Base-by-base conservation (phyloP, 1,140 invertebrate genomes). In the Procambarus virginalis region DNA sequence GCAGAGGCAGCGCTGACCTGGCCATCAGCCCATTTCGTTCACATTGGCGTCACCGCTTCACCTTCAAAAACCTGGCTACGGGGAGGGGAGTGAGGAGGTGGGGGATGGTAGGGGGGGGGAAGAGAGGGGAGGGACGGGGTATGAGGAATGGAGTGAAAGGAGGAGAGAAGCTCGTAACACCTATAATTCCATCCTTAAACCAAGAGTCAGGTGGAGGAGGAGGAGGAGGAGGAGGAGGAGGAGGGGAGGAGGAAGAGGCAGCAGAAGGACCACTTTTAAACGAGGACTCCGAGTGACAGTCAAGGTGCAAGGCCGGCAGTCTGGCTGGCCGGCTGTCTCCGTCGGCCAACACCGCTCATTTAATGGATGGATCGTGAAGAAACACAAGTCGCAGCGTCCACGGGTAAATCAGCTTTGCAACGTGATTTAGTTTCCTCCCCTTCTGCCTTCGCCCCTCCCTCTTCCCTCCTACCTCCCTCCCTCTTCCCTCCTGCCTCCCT, bases 381-480 rank as follows among this genome's bases (percentile, higher is more conserved):
- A 89, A 89, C 80, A 89, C 70, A 84, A 89, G 87, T 89, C 80
- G 87, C 76, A 89, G 80, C 81, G 87, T 89, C 81, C 87, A 89
- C 70, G 81, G 87, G 87, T 84, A 84, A 89, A 89, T 89, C 81
- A 89, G 87, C 73, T 89, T 89, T 89, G 87, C 87, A 89, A 84
- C 87, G 81, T 89, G 87, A 89, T 84, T 89, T 89, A 84, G 87
- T 84, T 89, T 84, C 82, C 82, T 84, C 49, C 80, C 48, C 34
- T 80, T 48, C 22, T 60, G 20, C 68, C 75, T 20, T 45, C 48
- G 51, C 84, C 58, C 84, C 55, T 51, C 58, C 85, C 22, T 58
- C 58, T 46, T 48, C 77, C 48, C 58, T 68, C 85, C 34, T 73
- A 64, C 17, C 46, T 73, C 22, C 49, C 85, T 49, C 77, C 58